Evolutionary conservation across 2,797 vertebrate species (phyloP).

Genomic region (Mycteria americana): DNA sequence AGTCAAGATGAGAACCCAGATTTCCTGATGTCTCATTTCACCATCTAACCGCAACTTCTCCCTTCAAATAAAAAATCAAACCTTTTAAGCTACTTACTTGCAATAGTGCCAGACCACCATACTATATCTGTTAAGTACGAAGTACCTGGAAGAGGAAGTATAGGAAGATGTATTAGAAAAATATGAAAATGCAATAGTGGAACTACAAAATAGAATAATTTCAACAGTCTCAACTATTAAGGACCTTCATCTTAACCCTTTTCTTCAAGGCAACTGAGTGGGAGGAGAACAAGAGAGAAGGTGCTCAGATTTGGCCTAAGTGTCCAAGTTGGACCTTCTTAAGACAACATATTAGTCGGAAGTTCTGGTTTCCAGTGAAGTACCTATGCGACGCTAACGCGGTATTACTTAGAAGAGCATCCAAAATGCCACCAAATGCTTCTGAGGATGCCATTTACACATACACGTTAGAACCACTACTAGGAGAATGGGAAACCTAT

Average conservation of each 20-base stretch:
- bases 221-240: neutral
- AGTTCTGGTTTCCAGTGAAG: neutral
- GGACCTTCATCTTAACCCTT: neutral
- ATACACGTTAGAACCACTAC: neutral
- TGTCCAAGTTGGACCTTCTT: neutral
- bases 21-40: neutral
- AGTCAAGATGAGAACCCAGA: neutral
- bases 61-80: neutral
- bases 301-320: neutral
- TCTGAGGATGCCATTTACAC: neutral
- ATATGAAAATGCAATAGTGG: neutral
- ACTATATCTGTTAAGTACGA: conserved; percentile 89
- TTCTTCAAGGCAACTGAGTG: neutral
- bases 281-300: neutral
- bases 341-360: neutral
- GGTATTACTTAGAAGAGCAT: neutral
- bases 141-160: conserved; percentile 76
- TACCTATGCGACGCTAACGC: fast-evolving
- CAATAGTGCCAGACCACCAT: conserved; percentile 93
- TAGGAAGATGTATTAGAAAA: neutral
- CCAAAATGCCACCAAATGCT: neutral
- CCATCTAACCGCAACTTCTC: neutral
- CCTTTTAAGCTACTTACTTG: conserved; percentile 84
- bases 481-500: neutral
- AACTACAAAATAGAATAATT: neutral